A percentile compares a stretch with the other conserved stretches of the same genome.
Evolutionary conservation across 2,888 invertebrate genomes (phyloP).

Genomic region (Heteropelma amictum): DNA sequence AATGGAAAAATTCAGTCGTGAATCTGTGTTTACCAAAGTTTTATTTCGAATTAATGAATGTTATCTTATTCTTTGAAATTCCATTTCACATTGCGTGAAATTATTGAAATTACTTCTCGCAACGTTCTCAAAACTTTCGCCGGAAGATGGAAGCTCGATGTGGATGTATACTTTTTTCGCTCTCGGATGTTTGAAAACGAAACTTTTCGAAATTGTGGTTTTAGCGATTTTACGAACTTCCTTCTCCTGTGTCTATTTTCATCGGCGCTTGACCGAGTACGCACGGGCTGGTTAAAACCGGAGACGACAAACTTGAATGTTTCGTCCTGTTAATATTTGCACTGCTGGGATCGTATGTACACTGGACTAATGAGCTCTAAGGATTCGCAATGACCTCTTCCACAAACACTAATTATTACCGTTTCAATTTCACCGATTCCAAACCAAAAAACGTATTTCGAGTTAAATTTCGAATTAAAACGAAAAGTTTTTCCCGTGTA

Average conservation of each 20-base stretch:
- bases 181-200: neutral
- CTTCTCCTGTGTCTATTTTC: neutral
- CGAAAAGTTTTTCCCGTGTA: too few relatives aligned
- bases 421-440: too few relatives aligned
- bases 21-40: slow-evolving; percentile 50
- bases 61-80: slow-evolving; percentile 33
- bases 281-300: too few relatives aligned
- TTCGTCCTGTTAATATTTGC: too few relatives aligned
- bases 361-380: too few relatives aligned
- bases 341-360: too few relatives aligned
- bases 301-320: too few relatives aligned
- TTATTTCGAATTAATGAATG: slow-evolving; percentile 43
- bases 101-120: slow-evolving; percentile 37
- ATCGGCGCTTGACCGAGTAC: neutral
- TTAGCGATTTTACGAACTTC: neutral
- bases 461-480: too few relatives aligned
- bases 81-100: slow-evolving; percentile 1
- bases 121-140: neutral
- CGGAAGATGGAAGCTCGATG: neutral
- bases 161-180: neutral
- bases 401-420: too few relatives aligned
- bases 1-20: slow-evolving; percentile 34
- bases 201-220: slow-evolving; percentile 3
- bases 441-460: too few relatives aligned
- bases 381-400: too few relatives aligned